These are phyloP conservation scores for Cotesia vestalis DNA, from an alignment of 1,140 invertebrate species.

Conservation along the genomic window DNA sequence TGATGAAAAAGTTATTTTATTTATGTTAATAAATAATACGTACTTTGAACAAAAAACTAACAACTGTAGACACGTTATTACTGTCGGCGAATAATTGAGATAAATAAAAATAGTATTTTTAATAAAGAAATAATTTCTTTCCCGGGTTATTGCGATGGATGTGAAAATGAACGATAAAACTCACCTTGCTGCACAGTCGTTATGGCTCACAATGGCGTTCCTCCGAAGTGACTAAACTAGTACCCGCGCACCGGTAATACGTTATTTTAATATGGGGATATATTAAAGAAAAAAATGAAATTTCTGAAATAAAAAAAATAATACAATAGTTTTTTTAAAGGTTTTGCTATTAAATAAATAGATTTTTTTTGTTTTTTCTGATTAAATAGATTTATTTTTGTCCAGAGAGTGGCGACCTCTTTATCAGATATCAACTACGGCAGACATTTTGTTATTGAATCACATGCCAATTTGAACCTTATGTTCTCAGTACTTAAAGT, in stretches of 20 bases:
- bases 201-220: slow-evolving; percentile 84
- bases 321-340: slow-evolving; percentile 24
- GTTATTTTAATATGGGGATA: too few relatives aligned
- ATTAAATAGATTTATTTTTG: too few relatives aligned
- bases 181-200: slow-evolving; percentile 71
- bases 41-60: slow-evolving; percentile 44
- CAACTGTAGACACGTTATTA: slow-evolving; percentile 47
- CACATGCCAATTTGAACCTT: too few relatives aligned
- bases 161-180: slow-evolving; percentile 74
- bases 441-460: too few relatives aligned
- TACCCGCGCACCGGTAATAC: slow-evolving; percentile 46
- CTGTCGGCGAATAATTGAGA: slow-evolving; percentile 39
- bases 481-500: too few relatives aligned
- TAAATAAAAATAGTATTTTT: slow-evolving; percentile 49
- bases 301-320: slow-evolving; percentile 34
- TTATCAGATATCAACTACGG: too few relatives aligned
- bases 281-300: background rate
- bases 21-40: slow-evolving; percentile 2
- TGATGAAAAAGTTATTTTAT: background rate
- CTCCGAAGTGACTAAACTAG: slow-evolving; percentile 63
- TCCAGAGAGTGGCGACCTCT: too few relatives aligned
- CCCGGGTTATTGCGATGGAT: slow-evolving; percentile 71
- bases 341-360: slow-evolving; percentile 36
- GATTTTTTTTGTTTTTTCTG: too few relatives aligned
- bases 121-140: slow-evolving; percentile 65